Evolutionary conservation across 1,140 invertebrate species (phyloP), one percentile per base, ranked within the genome.

Genomic region (Euwallacea fornicatus): DNA sequence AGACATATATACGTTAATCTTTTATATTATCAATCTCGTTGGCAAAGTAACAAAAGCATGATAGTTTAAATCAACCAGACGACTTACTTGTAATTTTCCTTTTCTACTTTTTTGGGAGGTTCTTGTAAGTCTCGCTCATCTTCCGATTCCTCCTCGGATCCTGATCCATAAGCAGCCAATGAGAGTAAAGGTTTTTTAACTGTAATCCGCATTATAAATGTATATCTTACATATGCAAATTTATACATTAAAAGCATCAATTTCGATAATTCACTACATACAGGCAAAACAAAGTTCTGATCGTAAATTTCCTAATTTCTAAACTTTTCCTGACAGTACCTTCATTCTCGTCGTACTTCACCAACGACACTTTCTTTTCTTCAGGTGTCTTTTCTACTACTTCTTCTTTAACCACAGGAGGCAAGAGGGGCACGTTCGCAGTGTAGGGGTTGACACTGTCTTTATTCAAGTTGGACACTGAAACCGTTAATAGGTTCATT

Each of bases 141-240:
- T 73, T 73, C 83, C 7, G 74, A 77, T 46, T 85, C 75, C 43
- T 86, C 84, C 0, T 81, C 83, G 0, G 76, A 78, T 69, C 85
- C 84, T 43, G 79, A 84, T 71, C 86, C 86, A 66, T 88, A 89
- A 44, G 76, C 75, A 69, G 86, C 87, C 46, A 88, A 77, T 21
- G 85, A 85, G 55, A 88, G 79, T n/a, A 79, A 65, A 7, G 76
- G 71, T 64, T 77, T 75, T 69, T 76, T 78, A 9, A 69, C 58
- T 59, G 60, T 7, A 59, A 73, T 15, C 55, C 8, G n/a, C 7
- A 47, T 33, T 1, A 8, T 16, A 10, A 42, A 16, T 15, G 3
- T 60, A 50, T 44, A 46, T 63, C 21, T 33, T 33, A 33, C 21
- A 33, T 33, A 33, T 33, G 21, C 21, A 33, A 33, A 33, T 33